Conservation (phyloP, 2,797 vertebrate genomes). For the Masticophis lateralis region DNA sequence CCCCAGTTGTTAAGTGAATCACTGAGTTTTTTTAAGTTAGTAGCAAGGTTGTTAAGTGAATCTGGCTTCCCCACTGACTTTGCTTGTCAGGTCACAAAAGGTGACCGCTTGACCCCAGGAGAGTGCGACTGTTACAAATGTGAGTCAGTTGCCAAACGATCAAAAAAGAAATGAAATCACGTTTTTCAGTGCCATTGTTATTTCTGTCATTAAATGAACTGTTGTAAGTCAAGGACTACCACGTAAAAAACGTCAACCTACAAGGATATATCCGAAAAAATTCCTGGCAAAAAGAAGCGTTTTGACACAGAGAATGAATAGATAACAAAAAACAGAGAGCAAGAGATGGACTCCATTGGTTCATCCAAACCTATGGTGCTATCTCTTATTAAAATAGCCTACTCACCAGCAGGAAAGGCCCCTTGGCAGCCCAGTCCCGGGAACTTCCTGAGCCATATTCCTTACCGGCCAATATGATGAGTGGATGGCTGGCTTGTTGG, state of each 20-base stretch:
- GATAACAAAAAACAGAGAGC: not conserved
- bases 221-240: not conserved
- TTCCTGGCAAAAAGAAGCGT: not conserved
- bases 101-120: not conserved
- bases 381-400: not conserved
- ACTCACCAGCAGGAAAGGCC: conserved; percentile 90
- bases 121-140: not conserved
- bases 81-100: not conserved
- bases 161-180: not conserved
- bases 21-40: not conserved
- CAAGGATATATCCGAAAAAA: no score
- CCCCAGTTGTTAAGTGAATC: not conserved
- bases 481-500: conserved; percentile 77
- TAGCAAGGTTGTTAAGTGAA: not conserved
- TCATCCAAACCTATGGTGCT: not conserved
- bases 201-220: not conserved
- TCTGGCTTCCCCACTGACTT: not conserved
- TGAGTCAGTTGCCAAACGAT: not conserved
- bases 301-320: not conserved
- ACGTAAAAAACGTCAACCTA: not conserved
- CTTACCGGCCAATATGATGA: conserved; percentile 91
- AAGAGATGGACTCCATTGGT: not conserved
- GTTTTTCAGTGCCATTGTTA: not conserved
- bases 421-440: conserved; percentile 97
- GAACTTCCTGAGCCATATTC: conserved; percentile 97